A percentile compares a stretch with the other conserved stretches of the same genome.
Evolutionary conservation across 2,797 vertebrate species (phyloP).

Genomic region (Sebastiscus albofasciatus): DNA sequence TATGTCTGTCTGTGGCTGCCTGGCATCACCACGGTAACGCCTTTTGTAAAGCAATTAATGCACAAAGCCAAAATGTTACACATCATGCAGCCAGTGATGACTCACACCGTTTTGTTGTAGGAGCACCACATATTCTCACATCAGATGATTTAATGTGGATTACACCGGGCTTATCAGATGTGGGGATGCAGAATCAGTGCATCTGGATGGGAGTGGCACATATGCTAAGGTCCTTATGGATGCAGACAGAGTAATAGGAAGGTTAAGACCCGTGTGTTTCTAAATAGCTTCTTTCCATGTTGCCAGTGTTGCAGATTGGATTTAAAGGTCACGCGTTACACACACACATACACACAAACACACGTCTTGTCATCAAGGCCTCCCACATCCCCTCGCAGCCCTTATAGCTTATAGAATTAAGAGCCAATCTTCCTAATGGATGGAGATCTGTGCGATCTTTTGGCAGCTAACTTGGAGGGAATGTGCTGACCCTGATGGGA

Average conservation of each 20-base stretch:
- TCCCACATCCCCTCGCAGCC: conserved; percentile 31
- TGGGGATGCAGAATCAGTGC: conserved; percentile 11
- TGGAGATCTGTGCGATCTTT: conserved; percentile 57
- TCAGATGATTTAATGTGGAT: background rate
- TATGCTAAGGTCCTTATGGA: conserved; percentile 19
- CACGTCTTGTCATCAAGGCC: conserved; percentile 40
- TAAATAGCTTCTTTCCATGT: conserved; percentile 51
- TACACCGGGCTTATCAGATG: conserved; percentile 1
- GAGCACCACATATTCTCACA: conserved; percentile 28
- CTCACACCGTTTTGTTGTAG: conserved; percentile 45
- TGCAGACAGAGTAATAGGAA: conserved; percentile 14
- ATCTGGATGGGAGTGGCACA: conserved; percentile 62
- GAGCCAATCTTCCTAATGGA: conserved; percentile 75
- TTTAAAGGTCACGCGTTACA: conserved; percentile 72
- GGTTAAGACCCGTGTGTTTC: conserved; percentile 26
- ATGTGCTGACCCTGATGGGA: conserved; percentile 63
- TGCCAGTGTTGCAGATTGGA: conserved; percentile 72
- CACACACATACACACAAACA: background rate
- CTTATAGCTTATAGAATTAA: conserved; percentile 62
- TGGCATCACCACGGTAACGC: conserved; percentile 69
- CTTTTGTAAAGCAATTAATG: conserved; percentile 51
- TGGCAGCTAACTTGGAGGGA: conserved; percentile 53
- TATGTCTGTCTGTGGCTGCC: conserved; percentile 62
- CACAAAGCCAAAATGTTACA: conserved; percentile 27
- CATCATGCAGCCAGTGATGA: conserved; percentile 42